These are phyloP conservation scores for Dunckerocampus dactyliophorus DNA, from an alignment of 2,113 vertebrate genomes.

Conservation along the genomic window DNA sequence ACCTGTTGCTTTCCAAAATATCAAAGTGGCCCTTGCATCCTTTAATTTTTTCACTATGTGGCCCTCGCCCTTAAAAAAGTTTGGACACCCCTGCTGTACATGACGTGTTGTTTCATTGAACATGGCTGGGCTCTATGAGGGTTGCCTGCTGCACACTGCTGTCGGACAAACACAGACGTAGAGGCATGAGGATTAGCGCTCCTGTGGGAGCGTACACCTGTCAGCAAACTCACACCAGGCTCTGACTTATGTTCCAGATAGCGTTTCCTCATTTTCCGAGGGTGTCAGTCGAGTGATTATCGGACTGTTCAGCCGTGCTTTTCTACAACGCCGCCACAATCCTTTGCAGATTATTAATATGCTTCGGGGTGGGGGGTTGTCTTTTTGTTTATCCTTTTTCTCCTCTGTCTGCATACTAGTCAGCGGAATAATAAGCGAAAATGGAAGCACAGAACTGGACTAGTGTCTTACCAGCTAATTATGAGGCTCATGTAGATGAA, in stretches of 20 bases:
- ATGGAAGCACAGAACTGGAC: constrained; percentile 54
- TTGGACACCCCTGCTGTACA: too few relatives aligned
- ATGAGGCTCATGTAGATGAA: constrained; percentile 64
- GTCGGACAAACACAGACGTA: constrained; percentile 48
- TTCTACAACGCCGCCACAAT: constrained; percentile 34
- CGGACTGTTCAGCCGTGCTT: constrained; percentile 34
- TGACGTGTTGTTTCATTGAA: constrained; percentile 38
- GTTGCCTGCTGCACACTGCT: constrained; percentile 11
- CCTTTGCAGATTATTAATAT: constrained; percentile 59
- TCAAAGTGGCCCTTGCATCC: too few relatives aligned
- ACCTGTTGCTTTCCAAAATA: constrained; percentile 40
- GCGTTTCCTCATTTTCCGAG: constrained; percentile 45
- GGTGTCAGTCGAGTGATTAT: constrained; percentile 46
- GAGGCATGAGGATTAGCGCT: constrained; percentile 47
- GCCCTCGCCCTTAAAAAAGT: too few relatives aligned
- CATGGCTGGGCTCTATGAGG: constrained; percentile 24
- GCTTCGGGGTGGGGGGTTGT: constrained; percentile 33
- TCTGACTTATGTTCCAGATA: constrained; percentile 55
- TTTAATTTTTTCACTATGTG: too few relatives aligned
- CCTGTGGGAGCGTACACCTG: constrained; percentile 50
- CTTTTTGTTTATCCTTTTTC: constrained; percentile 57
- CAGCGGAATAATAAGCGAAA: constrained; percentile 63
- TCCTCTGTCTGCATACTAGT: constrained; percentile 53
- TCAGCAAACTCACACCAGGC: constrained; percentile 54
- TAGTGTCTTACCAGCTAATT: constrained; percentile 66